A percentile compares a stretch with the other conserved stretches of the same genome.
phyloP scores from a whole-genome alignment of 2,888 invertebrate species.

The Elysia crispata region DNA sequence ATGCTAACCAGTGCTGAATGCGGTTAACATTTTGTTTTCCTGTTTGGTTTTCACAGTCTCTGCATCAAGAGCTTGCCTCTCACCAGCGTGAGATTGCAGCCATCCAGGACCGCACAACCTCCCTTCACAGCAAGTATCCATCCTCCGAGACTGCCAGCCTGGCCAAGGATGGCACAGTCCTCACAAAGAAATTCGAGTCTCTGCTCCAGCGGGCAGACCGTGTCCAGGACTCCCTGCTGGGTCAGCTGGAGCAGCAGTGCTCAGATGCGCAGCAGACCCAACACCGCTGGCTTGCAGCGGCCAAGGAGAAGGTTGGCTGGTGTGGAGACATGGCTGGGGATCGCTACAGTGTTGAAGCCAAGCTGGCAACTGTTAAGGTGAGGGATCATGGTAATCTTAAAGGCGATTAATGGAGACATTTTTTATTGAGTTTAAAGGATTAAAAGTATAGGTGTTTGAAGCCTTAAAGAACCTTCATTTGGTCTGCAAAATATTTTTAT shows the following conservation, averaged over 20 bases:
- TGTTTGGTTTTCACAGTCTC: slow-evolving; percentile 62
- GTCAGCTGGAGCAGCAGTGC: slow-evolving; percentile 91
- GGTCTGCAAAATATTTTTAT: no score
- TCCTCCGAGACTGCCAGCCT: slow-evolving; percentile 72
- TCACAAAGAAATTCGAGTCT: slow-evolving; percentile 82
- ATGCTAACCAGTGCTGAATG: no score
- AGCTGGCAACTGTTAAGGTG: slow-evolving; percentile 83
- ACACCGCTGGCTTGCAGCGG: slow-evolving; percentile 87
- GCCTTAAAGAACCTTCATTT: no score
- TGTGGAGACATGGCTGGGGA: slow-evolving; percentile 88
- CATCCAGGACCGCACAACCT: slow-evolving; percentile 84
- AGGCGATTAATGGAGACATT: no score
- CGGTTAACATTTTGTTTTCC: no score
- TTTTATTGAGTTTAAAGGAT: no score
- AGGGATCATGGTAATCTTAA: not conserved
- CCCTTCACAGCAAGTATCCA: slow-evolving; percentile 68
- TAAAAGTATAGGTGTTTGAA: no score
- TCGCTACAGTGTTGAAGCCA: slow-evolving; percentile 93
- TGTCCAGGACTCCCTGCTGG: slow-evolving; percentile 80
- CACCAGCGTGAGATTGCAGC: slow-evolving; percentile 87
- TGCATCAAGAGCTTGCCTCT: slow-evolving; percentile 85
- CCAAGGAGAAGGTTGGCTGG: slow-evolving; percentile 95
- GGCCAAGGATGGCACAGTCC: slow-evolving; percentile 70
- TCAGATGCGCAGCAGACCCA: slow-evolving; percentile 89
- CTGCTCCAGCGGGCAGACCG: slow-evolving; percentile 88